phyloP scores from a whole-genome alignment of 2,113 vertebrate species.

The Centropus unirufus region DNA sequence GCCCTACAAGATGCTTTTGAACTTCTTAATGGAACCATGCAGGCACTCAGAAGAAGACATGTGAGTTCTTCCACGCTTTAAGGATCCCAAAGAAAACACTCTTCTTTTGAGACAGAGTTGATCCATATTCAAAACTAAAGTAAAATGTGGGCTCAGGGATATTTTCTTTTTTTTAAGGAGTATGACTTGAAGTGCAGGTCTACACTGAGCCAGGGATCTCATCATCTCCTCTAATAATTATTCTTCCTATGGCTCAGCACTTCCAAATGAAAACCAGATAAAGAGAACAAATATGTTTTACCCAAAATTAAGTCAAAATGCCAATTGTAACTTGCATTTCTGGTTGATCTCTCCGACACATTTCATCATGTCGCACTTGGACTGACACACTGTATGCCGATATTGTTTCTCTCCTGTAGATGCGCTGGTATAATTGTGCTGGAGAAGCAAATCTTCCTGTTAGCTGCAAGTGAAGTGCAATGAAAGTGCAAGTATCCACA shows the following conservation, averaged over 20 bases:
- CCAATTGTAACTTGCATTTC: background rate
- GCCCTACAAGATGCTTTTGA: background rate
- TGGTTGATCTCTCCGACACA: background rate
- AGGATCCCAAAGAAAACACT: background rate
- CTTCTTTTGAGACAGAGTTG: no score
- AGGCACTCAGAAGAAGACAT: rapidly evolving
- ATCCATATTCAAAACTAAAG: background rate
- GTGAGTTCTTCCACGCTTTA: rapidly evolving
- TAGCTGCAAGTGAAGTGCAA: background rate
- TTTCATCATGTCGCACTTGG: background rate
- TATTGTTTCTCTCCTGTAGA: background rate
- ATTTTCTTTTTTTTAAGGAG: background rate
- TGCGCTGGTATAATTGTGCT: background rate
- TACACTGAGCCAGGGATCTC: background rate
- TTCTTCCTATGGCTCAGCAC: background rate
- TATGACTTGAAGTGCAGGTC: background rate
- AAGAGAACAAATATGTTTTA: background rate
- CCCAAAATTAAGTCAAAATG: background rate
- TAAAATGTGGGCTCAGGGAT: background rate
- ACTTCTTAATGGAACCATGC: rapidly evolving
- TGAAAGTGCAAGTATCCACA: rapidly evolving
- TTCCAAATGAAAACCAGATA: background rate
- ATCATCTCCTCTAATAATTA: no score
- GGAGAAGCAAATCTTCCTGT: background rate
- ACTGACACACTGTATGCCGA: background rate